phyloP scores from a whole-genome alignment of 2,113 vertebrate species.

The Gopherus evgoodei region DNA sequence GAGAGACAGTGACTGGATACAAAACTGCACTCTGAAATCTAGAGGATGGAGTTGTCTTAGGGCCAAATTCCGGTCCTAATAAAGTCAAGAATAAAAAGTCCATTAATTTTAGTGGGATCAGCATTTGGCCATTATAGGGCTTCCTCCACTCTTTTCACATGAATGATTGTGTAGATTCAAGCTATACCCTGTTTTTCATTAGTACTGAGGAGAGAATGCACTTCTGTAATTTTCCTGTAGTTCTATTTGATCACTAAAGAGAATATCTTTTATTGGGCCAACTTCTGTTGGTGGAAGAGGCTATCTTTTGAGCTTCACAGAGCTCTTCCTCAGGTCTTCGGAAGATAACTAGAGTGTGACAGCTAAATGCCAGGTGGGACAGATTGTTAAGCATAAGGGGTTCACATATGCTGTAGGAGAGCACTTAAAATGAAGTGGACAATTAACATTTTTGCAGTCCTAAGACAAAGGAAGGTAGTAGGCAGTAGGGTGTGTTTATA shows the following conservation, averaged over 20 bases:
- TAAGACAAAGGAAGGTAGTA: not conserved
- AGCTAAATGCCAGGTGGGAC: not conserved
- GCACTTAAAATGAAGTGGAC: not conserved
- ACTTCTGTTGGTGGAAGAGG: not conserved
- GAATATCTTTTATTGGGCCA: not conserved
- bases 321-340: not conserved
- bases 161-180: not conserved
- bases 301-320: not conserved
- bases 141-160: not conserved
- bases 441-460: not conserved
- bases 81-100: not conserved
- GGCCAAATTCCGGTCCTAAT: not conserved
- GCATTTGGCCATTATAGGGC: not conserved
- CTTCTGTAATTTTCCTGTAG: not conserved
- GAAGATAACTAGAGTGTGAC: not conserved
- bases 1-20: not conserved
- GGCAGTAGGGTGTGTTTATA: not conserved
- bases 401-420: not conserved
- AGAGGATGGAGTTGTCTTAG: fast-evolving
- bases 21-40: not conserved
- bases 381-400: not conserved
- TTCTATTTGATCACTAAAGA: not conserved
- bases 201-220: not conserved
- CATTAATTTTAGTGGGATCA: not conserved
- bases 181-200: not conserved